phyloP scores from a whole-genome alignment of 2,113 vertebrate genomes.

The Phocoena sinus region DNA sequence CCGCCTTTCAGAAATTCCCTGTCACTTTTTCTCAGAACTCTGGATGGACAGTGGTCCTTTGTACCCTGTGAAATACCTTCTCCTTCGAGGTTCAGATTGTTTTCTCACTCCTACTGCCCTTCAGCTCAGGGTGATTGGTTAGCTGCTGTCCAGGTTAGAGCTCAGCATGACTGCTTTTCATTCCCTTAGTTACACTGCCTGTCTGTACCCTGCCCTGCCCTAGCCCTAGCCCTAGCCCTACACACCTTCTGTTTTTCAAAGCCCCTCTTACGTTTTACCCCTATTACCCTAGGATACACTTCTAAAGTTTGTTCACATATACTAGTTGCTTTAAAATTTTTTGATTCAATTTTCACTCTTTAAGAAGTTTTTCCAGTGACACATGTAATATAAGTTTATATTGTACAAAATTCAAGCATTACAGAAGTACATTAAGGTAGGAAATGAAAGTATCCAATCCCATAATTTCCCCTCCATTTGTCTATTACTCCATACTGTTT shows the following conservation, averaged over 20 bases:
- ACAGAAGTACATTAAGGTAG: neutral
- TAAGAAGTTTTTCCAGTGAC: neutral
- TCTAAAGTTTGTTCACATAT: neutral
- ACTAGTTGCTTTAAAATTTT: neutral
- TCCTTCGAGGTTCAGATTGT: neutral
- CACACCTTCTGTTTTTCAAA: neutral
- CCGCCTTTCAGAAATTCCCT: neutral
- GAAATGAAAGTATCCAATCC: neutral
- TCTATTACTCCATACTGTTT: neutral
- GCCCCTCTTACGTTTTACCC: neutral
- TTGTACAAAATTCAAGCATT: neutral
- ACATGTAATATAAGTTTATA: neutral
- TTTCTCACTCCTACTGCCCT: neutral
- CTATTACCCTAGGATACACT: neutral
- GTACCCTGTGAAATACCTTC: neutral
- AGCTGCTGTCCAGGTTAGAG: neutral
- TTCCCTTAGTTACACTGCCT: neutral
- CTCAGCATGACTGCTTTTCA: neutral
- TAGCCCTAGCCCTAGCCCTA: rapidly evolving
- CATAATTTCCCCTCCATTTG: neutral
- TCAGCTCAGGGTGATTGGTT: neutral
- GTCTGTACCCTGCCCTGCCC: neutral
- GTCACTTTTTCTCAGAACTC: neutral
- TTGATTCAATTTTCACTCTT: neutral
- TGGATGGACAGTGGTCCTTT: neutral